A percentile compares a stretch with the other conserved stretches of the same genome.
Conservation (phyloP, 1,140 invertebrate genomes). For the Caenorhabditis inopinata region DNA sequence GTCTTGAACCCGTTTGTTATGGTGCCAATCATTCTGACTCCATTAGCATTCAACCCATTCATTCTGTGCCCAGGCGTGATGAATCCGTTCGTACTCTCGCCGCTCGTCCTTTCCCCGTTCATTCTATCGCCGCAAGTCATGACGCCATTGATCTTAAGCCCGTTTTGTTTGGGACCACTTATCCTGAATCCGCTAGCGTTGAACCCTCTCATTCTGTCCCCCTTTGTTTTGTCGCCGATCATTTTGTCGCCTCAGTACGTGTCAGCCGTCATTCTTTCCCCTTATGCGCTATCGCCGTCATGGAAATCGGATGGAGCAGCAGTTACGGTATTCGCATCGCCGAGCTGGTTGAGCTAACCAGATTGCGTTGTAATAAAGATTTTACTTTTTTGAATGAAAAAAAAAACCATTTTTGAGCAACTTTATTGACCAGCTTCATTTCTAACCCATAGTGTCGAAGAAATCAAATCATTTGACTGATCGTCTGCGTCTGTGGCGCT, state of each 20-base stretch:
- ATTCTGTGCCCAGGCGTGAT: slow-evolving; percentile 30
- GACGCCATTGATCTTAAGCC: slow-evolving; percentile 44
- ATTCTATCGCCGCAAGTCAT: slow-evolving; percentile 54
- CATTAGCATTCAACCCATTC: slow-evolving; percentile 46
- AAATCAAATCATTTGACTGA: background rate
- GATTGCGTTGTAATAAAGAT: too few species aligned
- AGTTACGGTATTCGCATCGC: background rate
- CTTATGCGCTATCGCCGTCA: slow-evolving; percentile 57
- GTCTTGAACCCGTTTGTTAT: slow-evolving; percentile 48
- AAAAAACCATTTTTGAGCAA: too few species aligned
- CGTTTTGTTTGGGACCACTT: background rate
- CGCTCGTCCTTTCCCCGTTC: slow-evolving; percentile 25
- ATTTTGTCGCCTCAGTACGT: slow-evolving; percentile 56
- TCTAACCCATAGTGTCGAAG: background rate
- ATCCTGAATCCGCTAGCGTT: background rate
- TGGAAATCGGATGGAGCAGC: slow-evolving; percentile 9
- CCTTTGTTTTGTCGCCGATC: slow-evolving; percentile 54
- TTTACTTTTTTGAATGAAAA: too few species aligned
- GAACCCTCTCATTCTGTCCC: background rate
- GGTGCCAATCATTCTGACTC: slow-evolving; percentile 50
- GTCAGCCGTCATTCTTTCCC: slow-evolving; percentile 58
- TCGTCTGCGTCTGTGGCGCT: background rate
- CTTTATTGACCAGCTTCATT: background rate
- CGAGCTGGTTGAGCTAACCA: slow-evolving; percentile 4
- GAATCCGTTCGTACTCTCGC: slow-evolving; percentile 13